phyloP scores from a whole-genome alignment of 2,797 vertebrate species.

The Craterocephalus amniculus region DNA sequence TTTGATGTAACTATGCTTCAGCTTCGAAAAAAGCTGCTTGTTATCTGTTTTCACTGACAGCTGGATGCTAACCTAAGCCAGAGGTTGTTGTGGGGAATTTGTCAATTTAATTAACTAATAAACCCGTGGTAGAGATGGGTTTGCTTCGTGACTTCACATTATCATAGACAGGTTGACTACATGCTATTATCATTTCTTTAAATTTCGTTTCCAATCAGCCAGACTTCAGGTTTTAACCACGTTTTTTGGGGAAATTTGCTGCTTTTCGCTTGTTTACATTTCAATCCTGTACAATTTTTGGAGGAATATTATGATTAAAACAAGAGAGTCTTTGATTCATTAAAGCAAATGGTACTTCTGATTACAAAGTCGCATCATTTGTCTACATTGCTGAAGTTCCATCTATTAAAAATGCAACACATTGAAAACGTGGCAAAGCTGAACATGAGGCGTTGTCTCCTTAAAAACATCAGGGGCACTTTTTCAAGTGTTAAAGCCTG shows the following conservation, averaged over 20 bases:
- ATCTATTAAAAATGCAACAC: no score
- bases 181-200: neutral
- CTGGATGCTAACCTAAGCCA: neutral
- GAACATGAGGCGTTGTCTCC: no score
- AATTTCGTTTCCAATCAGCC: neutral
- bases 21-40: neutral
- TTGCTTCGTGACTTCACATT: neutral
- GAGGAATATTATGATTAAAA: no score
- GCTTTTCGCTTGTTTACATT: neutral
- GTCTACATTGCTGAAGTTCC: no score
- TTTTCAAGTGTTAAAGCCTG: no score
- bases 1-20: neutral
- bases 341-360: no score
- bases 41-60: neutral
- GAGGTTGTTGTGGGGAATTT: neutral
- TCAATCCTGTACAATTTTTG: neutral
- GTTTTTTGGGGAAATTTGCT: neutral
- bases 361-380: no score
- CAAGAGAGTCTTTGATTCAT: no score
- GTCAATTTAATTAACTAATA: neutral
- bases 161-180: neutral
- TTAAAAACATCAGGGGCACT: no score
- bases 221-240: neutral
- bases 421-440: no score
- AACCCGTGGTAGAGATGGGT: neutral